Base-by-base conservation (phyloP, 2,113 vertebrate genomes). In the Neoarius graeffei region DNA sequence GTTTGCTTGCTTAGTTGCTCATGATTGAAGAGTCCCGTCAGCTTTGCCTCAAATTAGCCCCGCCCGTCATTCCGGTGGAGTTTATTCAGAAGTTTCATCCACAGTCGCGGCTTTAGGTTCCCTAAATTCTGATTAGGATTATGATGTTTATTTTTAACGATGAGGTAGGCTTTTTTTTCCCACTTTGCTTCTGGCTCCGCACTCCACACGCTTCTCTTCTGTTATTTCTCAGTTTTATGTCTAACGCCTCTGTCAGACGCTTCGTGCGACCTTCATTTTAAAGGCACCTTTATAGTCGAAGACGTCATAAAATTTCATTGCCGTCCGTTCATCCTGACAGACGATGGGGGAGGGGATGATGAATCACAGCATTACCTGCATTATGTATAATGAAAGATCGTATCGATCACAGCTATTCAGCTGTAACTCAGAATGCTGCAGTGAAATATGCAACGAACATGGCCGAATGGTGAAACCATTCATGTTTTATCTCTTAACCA, bases 191-290 rank as follows among this genome's bases (percentile, higher is more conserved):
- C 57, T 60, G 69, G 23, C 5, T n/a, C 25, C 5, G 48, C 82
- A 56, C 42, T 42, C 42, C 42, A 42, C 42, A 42, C 42, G 4
- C 42, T 42, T 42, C 82, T 35, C 25, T 27, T 27, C 52, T 15
- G 76, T 73, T 50, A 11, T 76, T 77, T 64, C 42, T 76, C 71
- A 27, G 48, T 54, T 30, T 64, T 27, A 30, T 19, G 27, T 27
- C 59, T 86, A 7, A 30, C 42, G 7, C 59, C n/a, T n/a, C 25
- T 6, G 74, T 35, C 85, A 80, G 67, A 56, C 4, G n/a, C 59
- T 79, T 79, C 50, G 20, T 23, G 23, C 27, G 82, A 69, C 87
- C 82, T 85, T 84, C 71, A 10, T 66, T 14, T 86, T 64, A 62
- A 80, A 73, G 4, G 67, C 48, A 60, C 52, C 73, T 64, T 52